These are phyloP conservation scores for Oryzias curvinotus DNA, from an alignment of 2,113 vertebrate genomes.

Conservation along the genomic window DNA sequence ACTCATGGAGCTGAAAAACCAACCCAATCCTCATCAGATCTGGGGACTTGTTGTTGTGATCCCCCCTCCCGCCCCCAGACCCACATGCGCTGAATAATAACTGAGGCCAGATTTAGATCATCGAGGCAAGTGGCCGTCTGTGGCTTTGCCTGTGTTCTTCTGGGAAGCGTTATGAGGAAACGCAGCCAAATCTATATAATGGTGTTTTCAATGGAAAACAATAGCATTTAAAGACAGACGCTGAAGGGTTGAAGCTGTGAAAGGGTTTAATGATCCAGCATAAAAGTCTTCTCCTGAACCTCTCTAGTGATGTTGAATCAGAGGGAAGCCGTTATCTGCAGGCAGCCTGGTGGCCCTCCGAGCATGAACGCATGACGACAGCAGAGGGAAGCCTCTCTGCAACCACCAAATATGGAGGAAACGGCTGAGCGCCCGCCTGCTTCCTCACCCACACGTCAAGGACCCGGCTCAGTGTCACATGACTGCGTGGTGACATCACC, in stretches of 20 bases:
- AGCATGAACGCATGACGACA: conserved; percentile 1
- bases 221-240: background rate
- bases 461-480: conserved; percentile 25
- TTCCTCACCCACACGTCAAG: conserved; percentile 5
- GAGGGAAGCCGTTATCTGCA: background rate
- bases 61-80: background rate
- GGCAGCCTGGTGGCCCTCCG: background rate
- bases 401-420: conserved; percentile 68
- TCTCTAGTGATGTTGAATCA: no score
- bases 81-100: conserved; percentile 10
- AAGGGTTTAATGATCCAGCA: no score
- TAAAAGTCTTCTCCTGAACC: no score
- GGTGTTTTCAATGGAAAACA: background rate
- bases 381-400: conserved; percentile 35
- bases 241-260: no score
- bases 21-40: conserved; percentile 7
- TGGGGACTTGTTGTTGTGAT: background rate
- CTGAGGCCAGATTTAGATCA: conserved; percentile 6
- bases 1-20: conserved; percentile 12
- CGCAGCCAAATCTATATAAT: background rate
- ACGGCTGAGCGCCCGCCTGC: conserved; percentile 1
- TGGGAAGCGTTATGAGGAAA: background rate
- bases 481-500: conserved; percentile 49
- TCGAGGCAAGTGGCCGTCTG: background rate
- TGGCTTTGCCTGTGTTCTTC: conserved; percentile 4